Base-by-base conservation (phyloP, 2,888 invertebrate species). In the Leptopilina syphax region DNA sequence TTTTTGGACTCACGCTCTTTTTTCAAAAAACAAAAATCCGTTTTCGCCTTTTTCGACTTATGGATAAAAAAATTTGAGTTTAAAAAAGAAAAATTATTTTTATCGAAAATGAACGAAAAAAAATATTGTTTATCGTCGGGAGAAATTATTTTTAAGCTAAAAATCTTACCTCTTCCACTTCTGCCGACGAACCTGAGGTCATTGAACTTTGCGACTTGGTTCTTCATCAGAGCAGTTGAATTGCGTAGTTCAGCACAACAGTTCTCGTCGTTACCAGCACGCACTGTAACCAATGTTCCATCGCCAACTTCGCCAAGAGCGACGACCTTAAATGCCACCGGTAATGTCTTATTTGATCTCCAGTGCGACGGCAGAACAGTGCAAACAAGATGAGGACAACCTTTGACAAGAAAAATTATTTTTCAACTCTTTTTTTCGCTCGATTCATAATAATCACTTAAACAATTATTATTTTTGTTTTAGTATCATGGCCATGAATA, bases 191-290 rank as follows among this genome's bases (percentile, higher is more conserved):
- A 99, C 92, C 99, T 94, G 88, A 99, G 94, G 93, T 99, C 99
- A 92, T 98, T 98, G 93, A 99, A 99, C 93, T 98, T 98, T 86
- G 99, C 99, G 88, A 99, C 98, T 92, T 98, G 98, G 92, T 98
- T 98, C 94, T 98, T 98, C 97, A 99, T 98, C 89, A 98, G 96
- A 57, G 99, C 98, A 76, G 97, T 97, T 88, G 96, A 96, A 93
- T 99, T 99, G 89, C 98, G 93, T 87, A 99, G 92, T 92, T 99
- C 99, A 60, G 98, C 99, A 91, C 97, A 98, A 92, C 96, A 98
- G 93, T 99, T 99, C 93, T 99, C 99, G 90, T 99, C 99, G 93
- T 99, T 99, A 34, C 99, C 99, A 24, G 99, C 99, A 65, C 97
- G 93, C 65, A 99, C 97, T 12, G 97, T 97, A 85, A 99, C 98